Percentiles rank a stretch among this genome's conserved stretches.
phyloP scores from a whole-genome alignment of 2,113 vertebrate species.

The Upupa epops region DNA sequence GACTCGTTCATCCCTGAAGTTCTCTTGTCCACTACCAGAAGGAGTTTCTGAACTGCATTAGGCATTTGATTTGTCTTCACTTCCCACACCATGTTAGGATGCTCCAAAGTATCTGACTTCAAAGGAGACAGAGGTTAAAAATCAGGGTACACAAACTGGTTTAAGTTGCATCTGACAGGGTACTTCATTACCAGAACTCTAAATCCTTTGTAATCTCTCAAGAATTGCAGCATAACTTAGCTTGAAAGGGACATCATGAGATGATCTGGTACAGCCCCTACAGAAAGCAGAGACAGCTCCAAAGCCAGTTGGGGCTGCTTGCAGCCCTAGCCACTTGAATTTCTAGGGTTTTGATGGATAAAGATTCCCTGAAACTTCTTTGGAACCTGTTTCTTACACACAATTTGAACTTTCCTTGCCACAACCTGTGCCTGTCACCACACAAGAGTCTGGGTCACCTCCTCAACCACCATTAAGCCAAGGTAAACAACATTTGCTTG shows the following conservation, averaged over 20 bases:
- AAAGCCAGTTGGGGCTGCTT: background rate
- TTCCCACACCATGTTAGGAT: constrained; percentile 89
- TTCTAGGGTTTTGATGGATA: background rate
- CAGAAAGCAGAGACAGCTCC: background rate
- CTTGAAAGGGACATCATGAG: background rate
- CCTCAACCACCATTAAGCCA: background rate
- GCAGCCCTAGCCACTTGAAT: background rate
- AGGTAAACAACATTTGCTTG: background rate
- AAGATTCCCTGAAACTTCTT: background rate
- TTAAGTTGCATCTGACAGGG: background rate
- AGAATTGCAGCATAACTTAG: background rate
- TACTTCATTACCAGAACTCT: background rate
- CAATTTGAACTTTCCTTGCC: background rate
- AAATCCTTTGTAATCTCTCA: background rate
- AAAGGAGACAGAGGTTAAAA: constrained; percentile 54
- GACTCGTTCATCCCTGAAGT: constrained; percentile 86
- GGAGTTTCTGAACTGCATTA: constrained; percentile 81
- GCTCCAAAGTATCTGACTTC: constrained; percentile 78
- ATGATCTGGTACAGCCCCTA: background rate
- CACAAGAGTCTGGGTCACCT: background rate
- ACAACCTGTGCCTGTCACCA: background rate
- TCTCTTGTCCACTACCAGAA: constrained; percentile 82
- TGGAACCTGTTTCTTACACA: background rate
- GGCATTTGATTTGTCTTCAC: constrained; percentile 83
- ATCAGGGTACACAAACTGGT: background rate